These are phyloP conservation scores for Drosophila elegans DNA, from an alignment of 1,140 invertebrate species.

Conservation along the genomic window DNA sequence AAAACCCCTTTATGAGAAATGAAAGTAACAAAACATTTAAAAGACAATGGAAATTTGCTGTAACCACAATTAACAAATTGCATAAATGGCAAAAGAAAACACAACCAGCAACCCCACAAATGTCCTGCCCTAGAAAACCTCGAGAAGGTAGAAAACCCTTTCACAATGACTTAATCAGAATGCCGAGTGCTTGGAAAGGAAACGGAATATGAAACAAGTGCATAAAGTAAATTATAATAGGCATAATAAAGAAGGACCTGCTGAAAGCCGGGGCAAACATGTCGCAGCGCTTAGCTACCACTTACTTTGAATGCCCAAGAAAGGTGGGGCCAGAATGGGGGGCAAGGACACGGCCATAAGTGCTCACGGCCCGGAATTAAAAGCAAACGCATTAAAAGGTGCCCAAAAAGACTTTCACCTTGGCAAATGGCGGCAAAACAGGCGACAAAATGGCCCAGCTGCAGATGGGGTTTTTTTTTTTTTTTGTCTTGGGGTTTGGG, in stretches of 20 bases:
- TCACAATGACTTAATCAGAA: slow-evolving; percentile 46
- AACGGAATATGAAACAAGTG: slow-evolving; percentile 48
- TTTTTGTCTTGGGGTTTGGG: slow-evolving; percentile 4
- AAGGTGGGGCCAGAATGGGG: neutral
- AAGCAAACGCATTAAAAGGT: slow-evolving; percentile 83
- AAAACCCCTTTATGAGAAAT: neutral
- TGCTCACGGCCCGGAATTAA: slow-evolving; percentile 77
- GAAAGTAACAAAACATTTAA: slow-evolving; percentile 16
- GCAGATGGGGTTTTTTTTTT: slow-evolving; percentile 37
- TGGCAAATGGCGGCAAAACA: slow-evolving; percentile 57
- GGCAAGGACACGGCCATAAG: slow-evolving; percentile 63
- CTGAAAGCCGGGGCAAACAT: slow-evolving; percentile 63
- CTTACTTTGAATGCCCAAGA: slow-evolving; percentile 57
- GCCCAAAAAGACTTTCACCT: slow-evolving; percentile 81
- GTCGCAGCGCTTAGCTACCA: slow-evolving; percentile 63
- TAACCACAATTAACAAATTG: slow-evolving; percentile 73
- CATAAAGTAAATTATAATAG: slow-evolving; percentile 83
- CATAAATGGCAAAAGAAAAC: slow-evolving; percentile 43
- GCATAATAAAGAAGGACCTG: slow-evolving; percentile 76
- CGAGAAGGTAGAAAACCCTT: neutral
- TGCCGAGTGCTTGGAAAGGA: slow-evolving; percentile 19
- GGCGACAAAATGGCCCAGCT: slow-evolving; percentile 72
- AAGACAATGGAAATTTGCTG: slow-evolving; percentile 5
- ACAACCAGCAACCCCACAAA: slow-evolving; percentile 1
- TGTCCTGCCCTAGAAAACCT: slow-evolving; percentile 1